Evolutionary conservation across 2,113 vertebrate genomes (phyloP).

Genomic region (Leptocoma aspasia): DNA sequence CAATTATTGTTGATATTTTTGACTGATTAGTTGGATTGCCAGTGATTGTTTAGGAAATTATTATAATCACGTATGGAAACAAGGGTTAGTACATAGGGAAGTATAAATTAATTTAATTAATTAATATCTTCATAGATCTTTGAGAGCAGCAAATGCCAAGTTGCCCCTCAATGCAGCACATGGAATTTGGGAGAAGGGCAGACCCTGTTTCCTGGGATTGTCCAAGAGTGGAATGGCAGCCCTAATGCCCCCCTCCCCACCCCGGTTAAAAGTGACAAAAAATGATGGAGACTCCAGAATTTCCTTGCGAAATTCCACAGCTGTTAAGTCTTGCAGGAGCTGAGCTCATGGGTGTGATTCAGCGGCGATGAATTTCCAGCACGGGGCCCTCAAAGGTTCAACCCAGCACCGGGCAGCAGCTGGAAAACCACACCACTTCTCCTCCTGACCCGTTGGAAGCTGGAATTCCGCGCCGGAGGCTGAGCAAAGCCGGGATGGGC

Average conservation of each 20-base stretch:
- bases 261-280: background rate
- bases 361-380: conserved; percentile 27
- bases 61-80: rapidly evolving
- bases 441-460: background rate
- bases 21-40: background rate
- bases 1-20: background rate
- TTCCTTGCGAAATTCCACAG: conserved; percentile 23
- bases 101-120: background rate
- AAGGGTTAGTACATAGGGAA: background rate
- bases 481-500: background rate
- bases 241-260: rapidly evolving
- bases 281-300: background rate
- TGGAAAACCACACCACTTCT: background rate
- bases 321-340: background rate
- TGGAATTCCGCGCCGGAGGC: background rate
- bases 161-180: background rate
- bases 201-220: background rate
- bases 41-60: background rate
- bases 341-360: conserved; percentile 61
- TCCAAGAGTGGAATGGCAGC: background rate
- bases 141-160: background rate
- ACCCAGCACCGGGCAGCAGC: background rate
- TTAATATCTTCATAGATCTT: background rate
- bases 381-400: background rate
- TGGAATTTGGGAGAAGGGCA: background rate